Evolutionary conservation across 2,797 vertebrate species (phyloP), one percentile per base, ranked within the genome.

Genomic region (Oryzias dopingdopingensis): DNA sequence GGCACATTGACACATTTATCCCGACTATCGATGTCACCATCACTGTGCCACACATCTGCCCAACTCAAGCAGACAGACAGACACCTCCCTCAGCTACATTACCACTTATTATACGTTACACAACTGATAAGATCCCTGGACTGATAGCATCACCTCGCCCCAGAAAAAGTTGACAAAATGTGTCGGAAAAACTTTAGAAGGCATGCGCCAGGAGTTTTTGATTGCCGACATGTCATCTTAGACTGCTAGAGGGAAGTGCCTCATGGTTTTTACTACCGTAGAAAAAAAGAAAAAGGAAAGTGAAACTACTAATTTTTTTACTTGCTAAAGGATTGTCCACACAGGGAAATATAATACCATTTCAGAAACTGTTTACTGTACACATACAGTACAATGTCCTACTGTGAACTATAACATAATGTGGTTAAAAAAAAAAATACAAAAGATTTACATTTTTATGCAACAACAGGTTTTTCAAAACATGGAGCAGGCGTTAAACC

Each of bases 61-160:
- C 42, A 24, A 58, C 57, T 44, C 54, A 53, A 23, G 20, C 46
- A 62, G 22, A 70, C 64, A 74, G 15, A 66, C 67, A 70, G 62
- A 75, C 62, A 72, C 72, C 82, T 73, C 67, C 74, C 77, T 78
- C 79, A 66, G 79, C 68, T 81, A 79, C 80, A 87, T 89, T 81
- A 85, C 67, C 76, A 82, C 88, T 90, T 86, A 85, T 88, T 82
- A 91, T 81, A 90, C 81, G 80, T 85, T 84, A 79, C 79, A 86
- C 62, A 59, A 73, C 63, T 81, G 90, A 91, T 90, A 86, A 91
- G 84, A 91, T 92, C 75, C 67, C 32, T 16, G 0, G 2, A 54
- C 74, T 73, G 84, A 86, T 88, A 88, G 65, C 63, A 57, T 83
- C 83, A 84, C 82, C 84, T 85, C 81, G 84, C 72, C 83, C 79